These are phyloP conservation scores for Chloroceryle amazona DNA, from an alignment of 2,797 vertebrate genomes.

Conservation along the genomic window DNA sequence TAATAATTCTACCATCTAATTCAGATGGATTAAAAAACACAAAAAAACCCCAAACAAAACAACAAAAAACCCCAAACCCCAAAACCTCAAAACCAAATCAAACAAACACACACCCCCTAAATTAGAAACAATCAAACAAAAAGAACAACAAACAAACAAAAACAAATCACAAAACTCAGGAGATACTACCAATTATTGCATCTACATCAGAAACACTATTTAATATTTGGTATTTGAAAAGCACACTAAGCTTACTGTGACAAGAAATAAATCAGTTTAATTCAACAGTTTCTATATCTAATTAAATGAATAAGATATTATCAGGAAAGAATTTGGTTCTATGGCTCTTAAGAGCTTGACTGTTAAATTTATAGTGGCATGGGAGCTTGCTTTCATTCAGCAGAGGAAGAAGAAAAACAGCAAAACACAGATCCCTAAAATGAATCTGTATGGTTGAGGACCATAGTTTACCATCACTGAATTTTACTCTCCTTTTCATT, in stretches of 20 bases:
- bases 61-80: no score
- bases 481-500: slow-evolving; percentile 26
- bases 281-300: neutral
- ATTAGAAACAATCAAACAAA: no score
- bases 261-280: neutral
- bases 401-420: neutral
- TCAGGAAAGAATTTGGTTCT: neutral
- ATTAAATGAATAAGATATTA: neutral
- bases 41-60: no score
- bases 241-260: neutral
- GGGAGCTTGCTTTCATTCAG: neutral
- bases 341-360: neutral
- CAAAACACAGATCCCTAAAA: neutral
- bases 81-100: no score
- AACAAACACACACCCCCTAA: no score
- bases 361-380: neutral
- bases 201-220: neutral
- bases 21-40: neutral
- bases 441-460: neutral
- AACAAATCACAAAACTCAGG: neutral
- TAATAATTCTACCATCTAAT: neutral
- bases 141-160: no score
- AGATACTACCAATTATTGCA: neutral
- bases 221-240: neutral
- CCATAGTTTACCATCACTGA: neutral